A percentile compares a stretch with the other conserved stretches of the same genome.
These are phyloP conservation scores for Dinoponera quadriceps DNA, from an alignment of 1,140 invertebrate genomes.

Conservation along the genomic window DNA sequence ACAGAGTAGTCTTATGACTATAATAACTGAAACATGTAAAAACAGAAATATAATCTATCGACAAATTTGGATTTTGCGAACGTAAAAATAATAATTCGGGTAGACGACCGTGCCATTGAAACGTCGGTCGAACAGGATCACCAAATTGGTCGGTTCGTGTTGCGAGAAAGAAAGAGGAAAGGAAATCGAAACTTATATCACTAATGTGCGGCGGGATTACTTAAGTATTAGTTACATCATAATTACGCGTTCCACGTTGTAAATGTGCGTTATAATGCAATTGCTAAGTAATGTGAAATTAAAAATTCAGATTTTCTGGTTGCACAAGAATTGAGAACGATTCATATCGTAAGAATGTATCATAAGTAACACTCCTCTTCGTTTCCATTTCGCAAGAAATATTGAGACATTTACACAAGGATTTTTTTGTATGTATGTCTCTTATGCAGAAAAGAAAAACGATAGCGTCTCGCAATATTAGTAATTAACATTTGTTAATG, in stretches of 20 bases:
- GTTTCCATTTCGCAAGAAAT: neutral
- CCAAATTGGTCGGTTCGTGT: slow-evolving; percentile 5
- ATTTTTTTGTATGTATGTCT: slow-evolving; percentile 14
- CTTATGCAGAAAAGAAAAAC: neutral
- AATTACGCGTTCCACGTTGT: neutral
- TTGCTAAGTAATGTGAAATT: neutral
- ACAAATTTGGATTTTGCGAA: slow-evolving; percentile 45
- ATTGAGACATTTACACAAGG: neutral
- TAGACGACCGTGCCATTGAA: slow-evolving; percentile 37
- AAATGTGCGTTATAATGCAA: neutral
- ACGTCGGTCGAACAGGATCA: slow-evolving; percentile 51
- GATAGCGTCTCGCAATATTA: neutral
- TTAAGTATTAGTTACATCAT: slow-evolving; percentile 1
- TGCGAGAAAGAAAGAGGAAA: slow-evolving; percentile 18
- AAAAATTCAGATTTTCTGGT: neutral
- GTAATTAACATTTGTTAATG: neutral
- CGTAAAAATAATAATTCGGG: slow-evolving; percentile 33
- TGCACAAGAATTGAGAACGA: neutral
- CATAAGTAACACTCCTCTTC: neutral
- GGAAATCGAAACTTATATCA: slow-evolving; percentile 8
- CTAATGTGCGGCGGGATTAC: slow-evolving; percentile 3
- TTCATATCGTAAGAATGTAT: neutral
- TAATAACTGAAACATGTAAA: slow-evolving; percentile 57
- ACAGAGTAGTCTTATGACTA: slow-evolving; percentile 26
- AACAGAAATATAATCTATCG: slow-evolving; percentile 59